A percentile compares a stretch with the other conserved stretches of the same genome.
phyloP scores from a whole-genome alignment of 2,797 vertebrate genomes.

The Sebastes diploproa region DNA sequence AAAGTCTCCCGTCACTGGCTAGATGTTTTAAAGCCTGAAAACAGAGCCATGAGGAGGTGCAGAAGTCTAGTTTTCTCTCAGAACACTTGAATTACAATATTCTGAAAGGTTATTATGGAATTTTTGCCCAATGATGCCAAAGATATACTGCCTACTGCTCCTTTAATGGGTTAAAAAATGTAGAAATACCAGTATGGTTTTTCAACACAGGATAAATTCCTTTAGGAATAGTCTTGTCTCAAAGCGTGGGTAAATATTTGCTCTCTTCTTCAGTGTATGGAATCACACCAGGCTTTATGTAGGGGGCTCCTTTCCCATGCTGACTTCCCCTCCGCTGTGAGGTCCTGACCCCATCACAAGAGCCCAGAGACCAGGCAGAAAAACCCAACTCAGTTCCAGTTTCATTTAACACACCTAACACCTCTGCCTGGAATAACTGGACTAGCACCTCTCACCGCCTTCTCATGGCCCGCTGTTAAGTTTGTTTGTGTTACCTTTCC shows the following conservation, averaged over 20 bases:
- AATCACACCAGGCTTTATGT: slow-evolving; percentile 52
- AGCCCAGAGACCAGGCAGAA: slow-evolving; percentile 59
- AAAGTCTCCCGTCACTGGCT: too few relatives aligned
- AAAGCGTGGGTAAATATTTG: slow-evolving; percentile 49
- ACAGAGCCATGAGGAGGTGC: too few relatives aligned
- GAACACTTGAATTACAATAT: too few relatives aligned
- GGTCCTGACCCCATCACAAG: slow-evolving; percentile 78
- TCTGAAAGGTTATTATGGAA: too few relatives aligned
- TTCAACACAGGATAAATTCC: not conserved
- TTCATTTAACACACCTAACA: slow-evolving; percentile 77
- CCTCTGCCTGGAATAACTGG: slow-evolving; percentile 74
- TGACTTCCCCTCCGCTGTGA: slow-evolving; percentile 51
- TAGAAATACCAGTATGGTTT: not conserved
- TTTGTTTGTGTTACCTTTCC: slow-evolving; percentile 74
- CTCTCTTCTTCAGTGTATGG: slow-evolving; percentile 37
- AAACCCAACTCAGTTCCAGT: slow-evolving; percentile 62
- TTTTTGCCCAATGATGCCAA: too few relatives aligned
- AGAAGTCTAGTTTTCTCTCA: too few relatives aligned
- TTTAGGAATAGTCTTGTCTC: slow-evolving; percentile 24
- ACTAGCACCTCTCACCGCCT: slow-evolving; percentile 68
- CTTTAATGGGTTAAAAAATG: not conserved
- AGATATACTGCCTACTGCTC: too few relatives aligned
- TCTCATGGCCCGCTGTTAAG: slow-evolving; percentile 60
- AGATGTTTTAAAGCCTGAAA: too few relatives aligned
- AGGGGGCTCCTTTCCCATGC: slow-evolving; percentile 40